Evolutionary conservation across 2,888 invertebrate genomes (phyloP).

Genomic region (Aplocera efformata): DNA sequence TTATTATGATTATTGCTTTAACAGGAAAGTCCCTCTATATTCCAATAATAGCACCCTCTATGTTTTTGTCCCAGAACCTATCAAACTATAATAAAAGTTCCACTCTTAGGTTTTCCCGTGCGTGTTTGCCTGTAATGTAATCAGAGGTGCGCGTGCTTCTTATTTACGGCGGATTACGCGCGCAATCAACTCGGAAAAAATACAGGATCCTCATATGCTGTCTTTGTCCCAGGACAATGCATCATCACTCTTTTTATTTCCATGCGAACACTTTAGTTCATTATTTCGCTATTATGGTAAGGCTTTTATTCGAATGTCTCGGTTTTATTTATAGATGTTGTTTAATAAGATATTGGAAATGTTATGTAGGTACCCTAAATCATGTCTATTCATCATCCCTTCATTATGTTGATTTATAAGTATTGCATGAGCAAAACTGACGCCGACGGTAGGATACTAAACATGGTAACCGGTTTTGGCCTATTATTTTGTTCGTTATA

Average conservation of each 20-base stretch:
- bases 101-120: conserved; percentile 47
- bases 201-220: conserved; percentile 31
- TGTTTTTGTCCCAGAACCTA: no score
- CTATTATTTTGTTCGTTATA: no score
- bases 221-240: conserved; percentile 42
- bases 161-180: conserved; percentile 77
- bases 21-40: no score
- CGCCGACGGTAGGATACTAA: no score
- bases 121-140: conserved; percentile 57
- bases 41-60: no score
- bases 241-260: conserved; percentile 42
- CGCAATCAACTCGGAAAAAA: conserved; percentile 62
- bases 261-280: conserved; percentile 13
- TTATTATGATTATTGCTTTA: no score
- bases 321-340: conserved; percentile 3
- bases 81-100: no score
- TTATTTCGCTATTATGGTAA: conserved; percentile 22
- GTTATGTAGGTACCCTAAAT: neutral
- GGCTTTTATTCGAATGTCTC: conserved; percentile 5
- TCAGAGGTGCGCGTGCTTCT: conserved; percentile 66
- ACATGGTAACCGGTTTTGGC: no score
- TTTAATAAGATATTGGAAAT: neutral
- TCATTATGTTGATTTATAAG: neutral
- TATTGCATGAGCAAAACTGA: no score
- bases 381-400: neutral